These are phyloP conservation scores for Phyllostomus hastatus DNA, from an alignment of 2,113 vertebrate species.

Conservation along the genomic window DNA sequence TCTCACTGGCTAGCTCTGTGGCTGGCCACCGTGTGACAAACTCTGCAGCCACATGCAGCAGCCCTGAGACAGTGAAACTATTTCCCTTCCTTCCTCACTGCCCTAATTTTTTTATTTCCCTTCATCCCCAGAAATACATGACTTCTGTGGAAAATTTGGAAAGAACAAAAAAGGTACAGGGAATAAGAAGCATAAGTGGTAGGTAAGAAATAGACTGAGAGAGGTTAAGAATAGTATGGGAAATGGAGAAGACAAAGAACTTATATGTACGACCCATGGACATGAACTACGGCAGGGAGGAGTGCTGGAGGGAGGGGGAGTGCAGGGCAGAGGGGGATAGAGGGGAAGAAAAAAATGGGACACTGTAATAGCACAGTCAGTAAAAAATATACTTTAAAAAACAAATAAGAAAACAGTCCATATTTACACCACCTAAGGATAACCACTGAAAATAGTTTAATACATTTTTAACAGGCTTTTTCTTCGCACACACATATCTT, in stretches of 20 bases:
- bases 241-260: no score
- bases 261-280: no score
- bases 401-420: background rate
- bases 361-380: no score
- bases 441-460: background rate
- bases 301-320: no score
- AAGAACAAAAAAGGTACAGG: background rate
- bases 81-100: background rate
- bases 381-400: background rate
- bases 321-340: no score
- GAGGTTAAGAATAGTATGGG: no score
- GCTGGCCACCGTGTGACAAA: background rate
- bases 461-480: background rate
- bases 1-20: background rate
- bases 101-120: fast-evolving
- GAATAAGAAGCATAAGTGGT: no score
- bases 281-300: no score
- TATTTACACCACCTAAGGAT: background rate
- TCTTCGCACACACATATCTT: background rate
- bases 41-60: background rate
- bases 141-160: background rate
- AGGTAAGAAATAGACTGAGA: no score
- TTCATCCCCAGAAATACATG: background rate
- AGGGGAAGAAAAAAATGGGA: no score
- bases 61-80: background rate